phyloP scores from a whole-genome alignment of 2,113 vertebrate species.

The Chloroceryle aenea region DNA sequence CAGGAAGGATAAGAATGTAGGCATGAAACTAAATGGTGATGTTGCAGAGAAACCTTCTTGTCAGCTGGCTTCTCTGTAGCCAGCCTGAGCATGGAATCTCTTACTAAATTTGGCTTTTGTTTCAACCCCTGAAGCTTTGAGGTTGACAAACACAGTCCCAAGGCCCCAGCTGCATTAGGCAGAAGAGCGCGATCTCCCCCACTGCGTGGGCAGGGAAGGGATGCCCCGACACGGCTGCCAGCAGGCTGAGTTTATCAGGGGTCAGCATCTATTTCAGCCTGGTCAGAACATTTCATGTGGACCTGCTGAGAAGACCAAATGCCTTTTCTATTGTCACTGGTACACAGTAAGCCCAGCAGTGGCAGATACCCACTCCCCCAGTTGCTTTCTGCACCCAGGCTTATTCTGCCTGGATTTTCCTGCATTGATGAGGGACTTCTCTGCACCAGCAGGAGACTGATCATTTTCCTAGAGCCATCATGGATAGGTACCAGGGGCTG shows the following conservation, averaged over 20 bases:
- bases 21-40: background rate
- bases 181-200: fast-evolving
- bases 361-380: fast-evolving
- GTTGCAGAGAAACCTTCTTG: background rate
- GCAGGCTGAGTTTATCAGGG: background rate
- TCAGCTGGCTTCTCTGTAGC: background rate
- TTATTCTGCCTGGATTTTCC: background rate
- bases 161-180: background rate
- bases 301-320: background rate
- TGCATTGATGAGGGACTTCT: background rate
- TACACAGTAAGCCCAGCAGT: background rate
- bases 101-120: background rate
- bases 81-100: background rate
- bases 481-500: background rate
- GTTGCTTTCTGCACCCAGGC: background rate
- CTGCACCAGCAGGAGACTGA: background rate
- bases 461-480: background rate
- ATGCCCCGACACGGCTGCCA: fast-evolving
- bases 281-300: background rate
- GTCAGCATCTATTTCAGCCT: background rate
- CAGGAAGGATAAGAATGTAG: background rate
- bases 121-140: background rate
- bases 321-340: background rate
- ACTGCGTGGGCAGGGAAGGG: background rate
- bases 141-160: fast-evolving